Evolutionary conservation across 2,797 vertebrate species (phyloP).

Genomic region (Rhynchonycteris naso): DNA sequence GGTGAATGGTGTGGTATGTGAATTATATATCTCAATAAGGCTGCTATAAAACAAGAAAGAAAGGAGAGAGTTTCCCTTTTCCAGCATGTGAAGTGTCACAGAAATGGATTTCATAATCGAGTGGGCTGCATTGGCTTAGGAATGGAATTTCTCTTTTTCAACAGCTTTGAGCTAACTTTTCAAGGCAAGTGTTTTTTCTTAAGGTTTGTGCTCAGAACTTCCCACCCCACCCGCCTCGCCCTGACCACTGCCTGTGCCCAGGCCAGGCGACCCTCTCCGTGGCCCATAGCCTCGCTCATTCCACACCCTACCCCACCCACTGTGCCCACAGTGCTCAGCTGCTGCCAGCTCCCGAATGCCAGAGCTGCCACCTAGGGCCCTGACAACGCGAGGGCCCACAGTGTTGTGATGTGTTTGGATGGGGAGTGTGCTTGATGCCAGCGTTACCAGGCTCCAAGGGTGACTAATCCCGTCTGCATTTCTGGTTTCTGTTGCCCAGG

Average conservation of each 20-base stretch:
- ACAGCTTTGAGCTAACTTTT: background rate
- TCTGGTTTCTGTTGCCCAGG: slow-evolving; percentile 83
- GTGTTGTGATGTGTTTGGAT: slow-evolving; percentile 80
- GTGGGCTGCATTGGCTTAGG: slow-evolving; percentile 1
- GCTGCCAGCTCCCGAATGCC: slow-evolving; percentile 55
- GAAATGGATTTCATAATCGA: slow-evolving; percentile 19
- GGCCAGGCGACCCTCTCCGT: background rate
- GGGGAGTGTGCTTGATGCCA: slow-evolving; percentile 79
- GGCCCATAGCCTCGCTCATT: accelerated
- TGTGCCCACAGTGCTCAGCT: background rate
- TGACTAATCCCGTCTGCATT: slow-evolving; percentile 86
- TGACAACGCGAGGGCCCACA: slow-evolving; percentile 62
- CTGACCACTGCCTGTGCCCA: background rate
- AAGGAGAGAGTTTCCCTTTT: slow-evolving; percentile 24
- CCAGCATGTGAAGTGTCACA: background rate
- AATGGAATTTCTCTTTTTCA: slow-evolving; percentile 60
- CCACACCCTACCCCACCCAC: background rate
- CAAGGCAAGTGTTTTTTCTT: background rate
- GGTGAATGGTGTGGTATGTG: background rate
- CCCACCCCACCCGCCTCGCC: background rate
- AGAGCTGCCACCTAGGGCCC: slow-evolving; percentile 58
- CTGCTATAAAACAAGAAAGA: background rate
- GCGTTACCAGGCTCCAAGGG: slow-evolving; percentile 82
- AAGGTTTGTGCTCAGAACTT: background rate
- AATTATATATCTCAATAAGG: background rate